Conservation (phyloP, 2,888 invertebrate species). For the Stenoptilia bipunctidactyla region DNA sequence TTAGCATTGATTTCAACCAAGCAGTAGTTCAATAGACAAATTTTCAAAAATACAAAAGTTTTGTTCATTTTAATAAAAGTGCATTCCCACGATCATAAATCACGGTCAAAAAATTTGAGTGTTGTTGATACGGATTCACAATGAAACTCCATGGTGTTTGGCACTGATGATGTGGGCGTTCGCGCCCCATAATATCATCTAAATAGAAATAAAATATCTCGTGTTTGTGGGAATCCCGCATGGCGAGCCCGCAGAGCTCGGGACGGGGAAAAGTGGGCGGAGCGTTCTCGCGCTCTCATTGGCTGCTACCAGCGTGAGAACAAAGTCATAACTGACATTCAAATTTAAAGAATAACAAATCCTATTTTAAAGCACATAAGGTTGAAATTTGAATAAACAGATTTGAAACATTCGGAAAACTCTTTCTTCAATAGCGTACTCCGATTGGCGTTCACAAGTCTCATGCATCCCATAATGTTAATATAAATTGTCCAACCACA, state of each 20-base stretch:
- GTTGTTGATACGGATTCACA: slow-evolving; percentile 62
- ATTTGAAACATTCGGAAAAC: slow-evolving; percentile 18
- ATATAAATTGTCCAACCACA: slow-evolving; percentile 72
- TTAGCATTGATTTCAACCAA: too few relatives aligned
- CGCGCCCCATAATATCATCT: slow-evolving; percentile 45
- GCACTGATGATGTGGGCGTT: slow-evolving; percentile 67
- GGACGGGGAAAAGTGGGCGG: slow-evolving; percentile 16
- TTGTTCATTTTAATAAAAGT: too few relatives aligned
- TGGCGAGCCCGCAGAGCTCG: slow-evolving; percentile 26
- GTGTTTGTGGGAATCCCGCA: slow-evolving; percentile 66
- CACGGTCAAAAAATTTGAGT: slow-evolving; percentile 51
- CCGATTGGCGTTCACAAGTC: slow-evolving; percentile 43
- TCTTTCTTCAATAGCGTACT: slow-evolving; percentile 26
- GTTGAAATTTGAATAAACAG: slow-evolving; percentile 31
- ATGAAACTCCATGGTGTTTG: slow-evolving; percentile 55
- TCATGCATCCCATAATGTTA: slow-evolving; percentile 56
- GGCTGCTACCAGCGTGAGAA: slow-evolving; percentile 24
- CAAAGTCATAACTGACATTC: neutral
- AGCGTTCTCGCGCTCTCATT: slow-evolving; percentile 25
- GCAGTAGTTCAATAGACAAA: too few relatives aligned
- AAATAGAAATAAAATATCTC: slow-evolving; percentile 53
- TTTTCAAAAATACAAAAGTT: too few relatives aligned
- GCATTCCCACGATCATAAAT: slow-evolving; percentile 63
- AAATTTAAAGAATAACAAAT: too few relatives aligned
- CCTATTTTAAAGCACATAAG: too few relatives aligned